These are phyloP conservation scores for Drosophila formosana DNA, from an alignment of 2,888 invertebrate genomes.

Conservation along the genomic window DNA sequence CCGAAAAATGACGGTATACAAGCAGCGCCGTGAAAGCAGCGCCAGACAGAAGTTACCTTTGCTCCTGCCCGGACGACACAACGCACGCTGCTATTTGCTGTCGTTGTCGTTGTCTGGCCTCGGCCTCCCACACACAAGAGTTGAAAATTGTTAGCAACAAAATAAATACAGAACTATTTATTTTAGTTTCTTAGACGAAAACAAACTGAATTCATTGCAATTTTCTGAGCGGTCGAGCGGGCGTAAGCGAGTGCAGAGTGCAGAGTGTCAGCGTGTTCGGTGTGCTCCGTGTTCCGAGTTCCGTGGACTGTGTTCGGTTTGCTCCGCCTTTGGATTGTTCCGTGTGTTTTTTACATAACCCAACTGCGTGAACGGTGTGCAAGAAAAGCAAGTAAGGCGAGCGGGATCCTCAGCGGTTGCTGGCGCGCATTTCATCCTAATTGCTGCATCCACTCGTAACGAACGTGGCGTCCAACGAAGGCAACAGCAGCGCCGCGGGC, in stretches of 20 bases:
- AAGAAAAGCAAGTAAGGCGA: neutral
- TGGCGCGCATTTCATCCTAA: conserved; percentile 18
- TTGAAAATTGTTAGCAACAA: conserved; percentile 24
- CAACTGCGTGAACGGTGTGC: conserved; percentile 16
- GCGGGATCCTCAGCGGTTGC: neutral
- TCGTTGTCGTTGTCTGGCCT: conserved; percentile 77
- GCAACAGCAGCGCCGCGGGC: conserved; percentile 82
- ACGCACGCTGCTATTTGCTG: conserved; percentile 82
- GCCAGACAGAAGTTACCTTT: conserved; percentile 86
- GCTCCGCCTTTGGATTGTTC: neutral
- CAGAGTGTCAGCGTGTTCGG: conserved; percentile 37
- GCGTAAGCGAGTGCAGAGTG: conserved; percentile 6
- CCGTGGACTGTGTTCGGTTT: conserved; percentile 17
- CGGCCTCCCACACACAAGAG: conserved; percentile 64
- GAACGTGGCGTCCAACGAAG: conserved; percentile 85
- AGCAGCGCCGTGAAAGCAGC: conserved; percentile 54
- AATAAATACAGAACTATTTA: conserved; percentile 5
- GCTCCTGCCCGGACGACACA: conserved; percentile 86
- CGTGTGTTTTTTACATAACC: conserved; percentile 52
- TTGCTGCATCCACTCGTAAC: conserved; percentile 63
- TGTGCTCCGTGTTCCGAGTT: conserved; percentile 21
- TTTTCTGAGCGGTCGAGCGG: conserved; percentile 17
- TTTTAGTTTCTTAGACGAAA: neutral
- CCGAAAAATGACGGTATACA: conserved; percentile 72
- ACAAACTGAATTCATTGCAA: conserved; percentile 15